Conservation (phyloP, 2,113 vertebrate species). For the Phasianus colchicus region DNA sequence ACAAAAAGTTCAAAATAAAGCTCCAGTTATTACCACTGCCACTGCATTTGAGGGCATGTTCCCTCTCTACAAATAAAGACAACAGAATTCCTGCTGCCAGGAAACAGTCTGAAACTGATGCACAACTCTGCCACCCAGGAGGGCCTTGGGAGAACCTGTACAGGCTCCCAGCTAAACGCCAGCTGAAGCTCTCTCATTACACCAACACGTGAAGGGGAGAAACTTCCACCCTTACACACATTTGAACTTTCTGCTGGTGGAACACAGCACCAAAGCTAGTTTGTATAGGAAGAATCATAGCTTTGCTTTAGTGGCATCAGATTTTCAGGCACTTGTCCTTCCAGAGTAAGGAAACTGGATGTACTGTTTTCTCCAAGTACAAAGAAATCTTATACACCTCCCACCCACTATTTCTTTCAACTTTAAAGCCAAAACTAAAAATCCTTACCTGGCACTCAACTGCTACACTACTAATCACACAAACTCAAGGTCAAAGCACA, state of each 20-base stretch:
- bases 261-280: not conserved
- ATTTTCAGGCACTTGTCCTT: not conserved
- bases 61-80: not conserved
- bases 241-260: not conserved
- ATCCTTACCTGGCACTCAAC: not conserved
- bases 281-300: not conserved
- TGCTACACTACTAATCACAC: not conserved
- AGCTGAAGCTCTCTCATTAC: fast-evolving
- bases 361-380: not conserved
- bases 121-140: too few relatives aligned
- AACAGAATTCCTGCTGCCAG: not conserved
- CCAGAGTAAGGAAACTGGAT: not conserved
- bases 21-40: not conserved
- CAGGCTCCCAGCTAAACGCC: fast-evolving
- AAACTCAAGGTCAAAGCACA: not conserved
- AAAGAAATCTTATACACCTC: not conserved
- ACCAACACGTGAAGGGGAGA: fast-evolving
- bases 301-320: not conserved
- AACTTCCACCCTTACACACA: not conserved
- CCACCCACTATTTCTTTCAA: not conserved
- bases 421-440: not conserved
- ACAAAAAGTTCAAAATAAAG: not conserved
- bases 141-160: not conserved
- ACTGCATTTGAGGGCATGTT: not conserved
- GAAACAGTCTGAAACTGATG: not conserved